phyloP scores from a whole-genome alignment of 2,888 invertebrate species.

The Limnephilus lunatus region DNA sequence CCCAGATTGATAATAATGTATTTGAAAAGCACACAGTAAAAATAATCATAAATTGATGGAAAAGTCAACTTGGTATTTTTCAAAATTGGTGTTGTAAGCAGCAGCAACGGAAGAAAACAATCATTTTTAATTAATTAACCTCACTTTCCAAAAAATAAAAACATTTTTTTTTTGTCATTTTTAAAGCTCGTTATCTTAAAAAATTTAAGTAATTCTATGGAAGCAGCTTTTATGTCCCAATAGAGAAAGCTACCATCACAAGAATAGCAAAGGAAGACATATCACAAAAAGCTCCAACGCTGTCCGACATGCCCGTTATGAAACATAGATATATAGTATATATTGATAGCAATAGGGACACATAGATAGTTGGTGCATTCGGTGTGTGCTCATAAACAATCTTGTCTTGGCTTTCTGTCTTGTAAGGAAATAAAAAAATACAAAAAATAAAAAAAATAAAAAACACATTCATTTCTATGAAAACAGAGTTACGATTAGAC shows the following conservation, averaged over 20 bases:
- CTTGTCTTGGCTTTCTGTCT: conserved; percentile 66
- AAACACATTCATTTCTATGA: conserved; percentile 66
- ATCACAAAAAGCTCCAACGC: conserved; percentile 10
- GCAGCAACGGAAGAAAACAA: not conserved
- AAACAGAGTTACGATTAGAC: conserved; percentile 66
- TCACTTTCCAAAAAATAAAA: not conserved
- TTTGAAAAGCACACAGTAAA: conserved; percentile 2
- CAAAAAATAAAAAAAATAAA: conserved; percentile 66
- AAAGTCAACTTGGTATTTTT: not conserved
- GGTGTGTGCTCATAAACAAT: conserved; percentile 65
- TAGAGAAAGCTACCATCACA: not conserved
- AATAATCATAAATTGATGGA: not conserved
- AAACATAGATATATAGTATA: not conserved
- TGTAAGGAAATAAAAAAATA: conserved; percentile 65
- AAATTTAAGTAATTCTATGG: not conserved
- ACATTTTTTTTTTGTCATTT: not conserved
- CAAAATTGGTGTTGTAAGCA: not conserved
- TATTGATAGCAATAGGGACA: conserved; percentile 42
- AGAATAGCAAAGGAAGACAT: conserved; percentile 21
- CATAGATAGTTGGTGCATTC: conserved; percentile 62
- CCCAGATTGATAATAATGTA: not conserved
- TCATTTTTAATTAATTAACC: not conserved
- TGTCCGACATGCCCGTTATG: conserved; percentile 19
- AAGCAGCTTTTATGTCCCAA: not conserved
- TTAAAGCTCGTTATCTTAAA: not conserved